These are phyloP conservation scores for Buphagus erythrorhynchus DNA, from an alignment of 2,797 vertebrate genomes.

Conservation along the genomic window DNA sequence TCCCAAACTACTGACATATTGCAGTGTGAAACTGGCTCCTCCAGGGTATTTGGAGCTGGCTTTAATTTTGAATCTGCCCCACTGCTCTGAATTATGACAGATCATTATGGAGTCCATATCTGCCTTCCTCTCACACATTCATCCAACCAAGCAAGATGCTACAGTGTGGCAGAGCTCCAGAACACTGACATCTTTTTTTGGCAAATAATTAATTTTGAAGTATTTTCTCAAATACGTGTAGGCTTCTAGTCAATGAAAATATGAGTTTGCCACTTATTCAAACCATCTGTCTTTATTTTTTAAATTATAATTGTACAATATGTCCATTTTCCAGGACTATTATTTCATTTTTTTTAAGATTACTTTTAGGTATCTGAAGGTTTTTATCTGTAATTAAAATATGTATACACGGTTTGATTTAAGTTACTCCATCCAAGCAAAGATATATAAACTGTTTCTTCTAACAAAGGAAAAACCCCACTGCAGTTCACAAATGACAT, in stretches of 20 bases:
- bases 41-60: not conserved
- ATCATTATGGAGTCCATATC: constrained; percentile 20
- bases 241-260: constrained; percentile 67
- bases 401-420: not conserved
- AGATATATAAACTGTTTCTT: not conserved
- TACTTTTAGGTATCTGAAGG: not conserved
- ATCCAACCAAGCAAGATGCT: constrained; percentile 39
- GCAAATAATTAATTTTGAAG: constrained; percentile 64
- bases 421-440: not conserved
- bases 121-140: constrained; percentile 19
- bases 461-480: not conserved
- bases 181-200: constrained; percentile 67
- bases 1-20: not conserved
- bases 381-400: not conserved
- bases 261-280: constrained; percentile 44
- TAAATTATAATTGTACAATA: constrained; percentile 42
- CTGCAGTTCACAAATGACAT: not conserved
- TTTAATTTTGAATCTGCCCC: constrained; percentile 4
- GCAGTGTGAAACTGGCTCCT: not conserved
- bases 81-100: constrained; percentile 12
- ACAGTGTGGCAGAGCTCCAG: constrained; percentile 15
- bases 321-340: constrained; percentile 33
- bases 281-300: constrained; percentile 49
- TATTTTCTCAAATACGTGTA: constrained; percentile 61
- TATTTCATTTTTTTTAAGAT: not conserved